Percentiles rank a stretch among this genome's conserved stretches.
phyloP scores from a whole-genome alignment of 2,888 invertebrate genomes.

The Stratiomys singularior region DNA sequence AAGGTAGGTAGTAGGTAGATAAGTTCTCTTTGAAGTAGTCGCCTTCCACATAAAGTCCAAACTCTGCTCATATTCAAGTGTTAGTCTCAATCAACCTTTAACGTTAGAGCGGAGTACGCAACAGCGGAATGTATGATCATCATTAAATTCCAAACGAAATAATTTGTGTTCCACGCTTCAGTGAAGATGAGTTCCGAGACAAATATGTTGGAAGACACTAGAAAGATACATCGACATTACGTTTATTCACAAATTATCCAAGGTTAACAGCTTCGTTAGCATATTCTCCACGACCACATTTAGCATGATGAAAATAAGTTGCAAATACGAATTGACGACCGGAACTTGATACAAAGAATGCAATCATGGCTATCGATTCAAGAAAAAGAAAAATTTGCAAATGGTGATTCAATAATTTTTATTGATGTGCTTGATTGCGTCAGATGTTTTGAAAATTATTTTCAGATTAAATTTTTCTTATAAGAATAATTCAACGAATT shows the following conservation, averaged over 20 bases:
- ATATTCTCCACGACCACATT: neutral
- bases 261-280: constrained; percentile 18
- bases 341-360: neutral
- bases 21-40: too few relatives aligned
- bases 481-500: too few relatives aligned
- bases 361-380: neutral
- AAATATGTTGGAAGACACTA: neutral
- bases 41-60: too few relatives aligned
- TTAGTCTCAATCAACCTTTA: too few relatives aligned
- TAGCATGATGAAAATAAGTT: neutral
- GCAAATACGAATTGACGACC: constrained; percentile 2
- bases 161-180: neutral
- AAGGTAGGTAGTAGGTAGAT: too few relatives aligned
- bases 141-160: neutral
- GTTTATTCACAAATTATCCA: neutral
- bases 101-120: too few relatives aligned
- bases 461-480: neutral
- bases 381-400: neutral
- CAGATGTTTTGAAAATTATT: neutral
- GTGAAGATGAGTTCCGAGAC: constrained; percentile 11
- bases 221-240: constrained; percentile 7
- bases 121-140: neutral
- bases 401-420: neutral
- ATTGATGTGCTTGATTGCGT: neutral
- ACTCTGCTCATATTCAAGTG: too few relatives aligned